These are phyloP conservation scores for Conchocele bisecta DNA, from an alignment of 2,888 invertebrate genomes.

Conservation along the genomic window DNA sequence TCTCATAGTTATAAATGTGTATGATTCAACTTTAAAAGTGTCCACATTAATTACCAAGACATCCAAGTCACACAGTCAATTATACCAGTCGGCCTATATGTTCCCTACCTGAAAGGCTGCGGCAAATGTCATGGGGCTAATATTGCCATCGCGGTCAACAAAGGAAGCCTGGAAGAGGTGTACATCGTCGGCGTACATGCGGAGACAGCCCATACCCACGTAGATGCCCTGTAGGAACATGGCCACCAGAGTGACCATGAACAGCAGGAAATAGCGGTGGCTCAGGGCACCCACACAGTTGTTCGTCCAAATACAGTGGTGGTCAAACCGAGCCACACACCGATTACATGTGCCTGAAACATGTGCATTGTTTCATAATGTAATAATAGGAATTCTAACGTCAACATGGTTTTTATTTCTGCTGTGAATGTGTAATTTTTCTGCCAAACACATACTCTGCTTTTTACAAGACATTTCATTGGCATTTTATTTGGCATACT, in stretches of 20 bases:
- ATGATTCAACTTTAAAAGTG: not conserved
- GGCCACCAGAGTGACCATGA: slow-evolving; percentile 73
- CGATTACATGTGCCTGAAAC: slow-evolving; percentile 77
- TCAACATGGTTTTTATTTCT: too few species aligned
- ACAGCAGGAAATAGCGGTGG: slow-evolving; percentile 77
- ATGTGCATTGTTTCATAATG: too few species aligned
- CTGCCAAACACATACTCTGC: too few species aligned
- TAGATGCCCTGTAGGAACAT: slow-evolving; percentile 77
- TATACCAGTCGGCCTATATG: too few species aligned
- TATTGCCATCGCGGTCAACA: slow-evolving; percentile 65
- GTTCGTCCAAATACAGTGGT: slow-evolving; percentile 82
- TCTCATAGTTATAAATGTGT: too few species aligned
- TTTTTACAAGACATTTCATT: too few species aligned
- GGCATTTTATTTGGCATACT: too few species aligned
- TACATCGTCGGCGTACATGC: slow-evolving; percentile 62
- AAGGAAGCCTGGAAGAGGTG: slow-evolving; percentile 71
- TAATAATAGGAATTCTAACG: too few species aligned
- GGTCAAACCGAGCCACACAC: slow-evolving; percentile 81
- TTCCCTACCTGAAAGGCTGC: slow-evolving; percentile 76
- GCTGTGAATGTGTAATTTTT: too few species aligned
- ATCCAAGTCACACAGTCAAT: not conserved
- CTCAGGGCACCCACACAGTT: slow-evolving; percentile 81
- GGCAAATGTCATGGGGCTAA: slow-evolving; percentile 69
- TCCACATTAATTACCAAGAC: not conserved
- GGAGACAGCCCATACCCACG: slow-evolving; percentile 68